These are phyloP conservation scores for Arvicanthis niloticus DNA, from an alignment of 2,113 vertebrate species.

Conservation along the genomic window DNA sequence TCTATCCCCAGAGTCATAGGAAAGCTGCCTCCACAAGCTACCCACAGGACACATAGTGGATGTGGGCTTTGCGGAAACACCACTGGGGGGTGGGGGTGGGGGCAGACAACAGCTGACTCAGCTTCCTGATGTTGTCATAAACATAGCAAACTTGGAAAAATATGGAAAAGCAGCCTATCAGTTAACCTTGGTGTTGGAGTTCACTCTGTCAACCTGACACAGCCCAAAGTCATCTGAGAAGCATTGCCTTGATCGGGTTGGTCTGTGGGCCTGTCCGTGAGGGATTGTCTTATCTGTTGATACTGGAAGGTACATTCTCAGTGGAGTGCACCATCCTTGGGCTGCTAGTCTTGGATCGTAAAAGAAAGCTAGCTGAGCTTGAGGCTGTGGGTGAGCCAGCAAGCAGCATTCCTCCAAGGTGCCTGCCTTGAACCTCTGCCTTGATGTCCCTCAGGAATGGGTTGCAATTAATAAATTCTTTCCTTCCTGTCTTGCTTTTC, in stretches of 20 bases:
- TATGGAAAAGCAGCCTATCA: not conserved
- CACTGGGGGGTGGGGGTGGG: not conserved
- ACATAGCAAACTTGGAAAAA: not conserved
- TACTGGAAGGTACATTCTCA: not conserved
- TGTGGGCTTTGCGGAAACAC: not conserved
- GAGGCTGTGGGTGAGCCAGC: not conserved
- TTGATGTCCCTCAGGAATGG: not conserved
- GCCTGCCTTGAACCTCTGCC: not conserved
- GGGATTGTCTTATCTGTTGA: not conserved
- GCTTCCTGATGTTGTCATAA: not conserved
- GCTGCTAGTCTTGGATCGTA: not conserved
- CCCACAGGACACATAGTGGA: not conserved
- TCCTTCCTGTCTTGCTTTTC: not conserved
- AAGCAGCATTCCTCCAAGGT: not conserved
- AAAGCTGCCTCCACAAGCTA: too few relatives aligned
- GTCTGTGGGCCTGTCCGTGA: not conserved
- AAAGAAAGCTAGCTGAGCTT: not conserved
- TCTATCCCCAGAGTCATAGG: not conserved
- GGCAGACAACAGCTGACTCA: not conserved
- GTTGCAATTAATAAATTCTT: not conserved
- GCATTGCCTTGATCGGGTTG: not conserved
- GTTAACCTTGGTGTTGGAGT: not conserved
- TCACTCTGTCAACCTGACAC: not conserved
- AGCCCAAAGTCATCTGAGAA: not conserved
- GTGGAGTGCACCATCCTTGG: not conserved